Base-by-base conservation (phyloP, 2,797 vertebrate genomes). In the Rhinophrynus dorsalis region DNA sequence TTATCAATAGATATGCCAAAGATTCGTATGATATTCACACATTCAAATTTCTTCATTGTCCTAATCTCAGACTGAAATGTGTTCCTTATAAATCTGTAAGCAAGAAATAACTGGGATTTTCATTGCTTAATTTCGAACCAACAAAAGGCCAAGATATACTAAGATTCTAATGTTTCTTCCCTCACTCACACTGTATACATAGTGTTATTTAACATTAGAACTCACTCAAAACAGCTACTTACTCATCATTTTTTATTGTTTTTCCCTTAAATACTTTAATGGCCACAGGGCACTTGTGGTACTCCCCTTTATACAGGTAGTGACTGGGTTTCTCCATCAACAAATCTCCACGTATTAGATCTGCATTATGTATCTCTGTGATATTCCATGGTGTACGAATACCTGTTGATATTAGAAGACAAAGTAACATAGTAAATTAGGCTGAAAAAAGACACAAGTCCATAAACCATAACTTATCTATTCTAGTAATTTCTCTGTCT, bases 1-100 rank as follows among this genome's bases (percentile, higher is more conserved):
- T 94, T 88, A 30, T 89, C 79, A 3, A 95, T 86, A 76, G 92
- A 95, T 81, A 97, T 95, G 13, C 95, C 94, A 0, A 93, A 97
- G 84, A 96, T 90, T 50, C 91, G 88, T 62, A 97, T 83, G 74
- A 96, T 93, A 74, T 94, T 92, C 23, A 93, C 92, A 0, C 94
- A 96, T 64, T 96, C 92, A 63, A 95, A 96, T 42, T 85, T 88
- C 78, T 82, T 93, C 90, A 97, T 91, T 40, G 91, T 90, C 60
- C 83, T 80, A 56, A 91, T 81, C 74, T 97, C 96, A 13, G 90
- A 90, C 0, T 78, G 58, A 20, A 97, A 98, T 65, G 86, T 56
- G 0, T 58, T 48, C 42, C 83, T 85, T 59, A 95, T 75, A 10
- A 76, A 61, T 23, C 95, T 96, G 68, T n/a, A n/a, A n/a, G n/a